Evolutionary conservation across 2,888 invertebrate genomes (phyloP).

Genomic region (Phyto melanocephala): DNA sequence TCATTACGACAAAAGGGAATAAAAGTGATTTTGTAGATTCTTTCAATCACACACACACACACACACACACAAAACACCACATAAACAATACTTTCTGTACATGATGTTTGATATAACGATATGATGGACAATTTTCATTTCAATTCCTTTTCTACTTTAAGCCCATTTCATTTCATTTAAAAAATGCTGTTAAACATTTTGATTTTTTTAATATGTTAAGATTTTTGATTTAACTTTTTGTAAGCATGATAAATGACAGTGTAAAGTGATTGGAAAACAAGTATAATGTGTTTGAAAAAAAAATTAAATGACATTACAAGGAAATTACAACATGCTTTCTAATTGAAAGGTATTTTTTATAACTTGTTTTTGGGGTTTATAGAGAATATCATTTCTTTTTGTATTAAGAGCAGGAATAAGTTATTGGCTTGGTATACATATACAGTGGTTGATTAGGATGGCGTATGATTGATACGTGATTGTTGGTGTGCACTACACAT

Average conservation of each 20-base stretch:
- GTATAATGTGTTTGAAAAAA: conserved; percentile 2
- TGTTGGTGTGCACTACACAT: background rate
- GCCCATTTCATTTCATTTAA: background rate
- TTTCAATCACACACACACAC: background rate
- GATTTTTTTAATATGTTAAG: background rate
- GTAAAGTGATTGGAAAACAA: conserved; percentile 36
- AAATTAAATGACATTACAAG: conserved; percentile 12
- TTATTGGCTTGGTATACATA: too few species aligned
- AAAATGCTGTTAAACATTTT: conserved; percentile 1
- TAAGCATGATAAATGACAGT: conserved; percentile 36
- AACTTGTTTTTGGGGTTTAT: background rate
- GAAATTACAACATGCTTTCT: conserved; percentile 41
- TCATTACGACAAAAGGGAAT: conserved; percentile 57
- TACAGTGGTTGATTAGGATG: background rate
- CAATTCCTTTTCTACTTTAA: conserved; percentile 37
- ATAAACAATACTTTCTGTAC: background rate
- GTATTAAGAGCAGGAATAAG: too few species aligned
- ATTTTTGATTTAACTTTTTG: conserved; percentile 6
- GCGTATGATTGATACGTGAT: background rate
- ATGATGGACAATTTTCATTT: conserved; percentile 56
- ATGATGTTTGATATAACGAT: conserved; percentile 35
- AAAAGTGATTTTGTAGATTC: conserved; percentile 51
- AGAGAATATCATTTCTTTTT: background rate
- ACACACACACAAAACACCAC: background rate
- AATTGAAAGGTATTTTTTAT: conserved; percentile 28